phyloP scores from a whole-genome alignment of 1,140 invertebrate species.

The Drosophila chauvacae region DNA sequence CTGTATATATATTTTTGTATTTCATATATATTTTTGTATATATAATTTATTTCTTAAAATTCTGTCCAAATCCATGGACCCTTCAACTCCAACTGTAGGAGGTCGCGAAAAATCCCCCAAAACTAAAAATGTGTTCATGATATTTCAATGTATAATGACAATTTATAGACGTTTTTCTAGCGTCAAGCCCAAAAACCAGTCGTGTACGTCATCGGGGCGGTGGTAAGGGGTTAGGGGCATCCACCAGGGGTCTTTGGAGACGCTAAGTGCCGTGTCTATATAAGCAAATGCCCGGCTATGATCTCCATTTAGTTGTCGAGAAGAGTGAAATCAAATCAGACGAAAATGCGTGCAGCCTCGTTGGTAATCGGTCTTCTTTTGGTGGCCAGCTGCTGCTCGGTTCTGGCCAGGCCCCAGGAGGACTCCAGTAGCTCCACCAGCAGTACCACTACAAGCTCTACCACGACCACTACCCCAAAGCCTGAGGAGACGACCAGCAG shows the following conservation, averaged over 20 bases:
- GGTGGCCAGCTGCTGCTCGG: constrained; percentile 42
- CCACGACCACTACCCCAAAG: constrained; percentile 16
- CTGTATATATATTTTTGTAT: no score
- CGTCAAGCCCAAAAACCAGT: constrained; percentile 53
- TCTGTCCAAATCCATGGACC: constrained; percentile 5
- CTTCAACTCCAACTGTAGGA: constrained; percentile 13
- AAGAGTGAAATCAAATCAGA: constrained; percentile 35
- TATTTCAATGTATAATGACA: constrained; percentile 44
- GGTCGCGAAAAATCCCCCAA: constrained; percentile 37
- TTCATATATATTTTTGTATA: no score
- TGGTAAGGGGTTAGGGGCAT: not conserved
- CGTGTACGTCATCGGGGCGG: not conserved
- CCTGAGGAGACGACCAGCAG: constrained; percentile 22
- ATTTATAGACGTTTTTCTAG: constrained; percentile 36
- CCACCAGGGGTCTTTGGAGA: not conserved
- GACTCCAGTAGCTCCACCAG: constrained; percentile 2
- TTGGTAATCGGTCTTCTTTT: constrained; percentile 48
- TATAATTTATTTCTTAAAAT: no score
- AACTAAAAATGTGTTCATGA: constrained; percentile 14
- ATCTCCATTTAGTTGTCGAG: constrained; percentile 58
- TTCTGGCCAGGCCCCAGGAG: constrained; percentile 47
- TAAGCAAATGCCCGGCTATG: constrained; percentile 51
- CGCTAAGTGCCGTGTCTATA: constrained; percentile 44
- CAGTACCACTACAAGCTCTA: constrained; percentile 3
- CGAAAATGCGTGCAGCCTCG: constrained; percentile 44